Percentiles rank a stretch among this genome's conserved stretches.
These are phyloP conservation scores for Phrynocephalus versicolor DNA, from an alignment of 2,113 vertebrate genomes.

Conservation along the genomic window DNA sequence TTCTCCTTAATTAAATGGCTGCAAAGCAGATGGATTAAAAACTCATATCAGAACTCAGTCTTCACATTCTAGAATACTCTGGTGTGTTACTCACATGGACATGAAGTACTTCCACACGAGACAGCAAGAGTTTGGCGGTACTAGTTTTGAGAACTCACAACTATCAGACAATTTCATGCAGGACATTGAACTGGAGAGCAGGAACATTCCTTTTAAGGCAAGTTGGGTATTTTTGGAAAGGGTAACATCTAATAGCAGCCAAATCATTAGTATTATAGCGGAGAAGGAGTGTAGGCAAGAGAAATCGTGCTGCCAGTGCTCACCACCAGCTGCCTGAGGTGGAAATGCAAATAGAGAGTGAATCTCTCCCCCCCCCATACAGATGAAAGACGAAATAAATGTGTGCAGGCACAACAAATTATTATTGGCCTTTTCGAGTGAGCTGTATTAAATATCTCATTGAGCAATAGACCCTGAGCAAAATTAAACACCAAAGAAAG, in stretches of 20 bases:
- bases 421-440: conserved; percentile 29
- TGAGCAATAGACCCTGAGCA: conserved; percentile 8
- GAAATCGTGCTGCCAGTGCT: background rate
- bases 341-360: background rate
- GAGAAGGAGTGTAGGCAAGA: background rate
- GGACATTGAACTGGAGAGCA: conserved; percentile 15
- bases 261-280: conserved; percentile 6
- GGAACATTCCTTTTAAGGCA: background rate
- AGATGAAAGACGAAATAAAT: background rate
- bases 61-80: background rate
- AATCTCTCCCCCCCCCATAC: background rate
- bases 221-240: conserved; percentile 24
- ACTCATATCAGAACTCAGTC: background rate
- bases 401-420: background rate
- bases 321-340: background rate
- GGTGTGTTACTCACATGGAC: background rate
- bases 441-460: conserved; percentile 43
- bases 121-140: background rate
- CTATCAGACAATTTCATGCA: conserved; percentile 14
- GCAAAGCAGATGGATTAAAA: background rate
- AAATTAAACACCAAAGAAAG: conserved; percentile 5
- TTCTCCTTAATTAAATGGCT: background rate
- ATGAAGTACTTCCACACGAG: background rate
- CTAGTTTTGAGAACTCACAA: background rate
- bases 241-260: conserved; percentile 17